Evolutionary conservation across 2,888 invertebrate genomes (phyloP).

Genomic region (Alentia gelatinosa): DNA sequence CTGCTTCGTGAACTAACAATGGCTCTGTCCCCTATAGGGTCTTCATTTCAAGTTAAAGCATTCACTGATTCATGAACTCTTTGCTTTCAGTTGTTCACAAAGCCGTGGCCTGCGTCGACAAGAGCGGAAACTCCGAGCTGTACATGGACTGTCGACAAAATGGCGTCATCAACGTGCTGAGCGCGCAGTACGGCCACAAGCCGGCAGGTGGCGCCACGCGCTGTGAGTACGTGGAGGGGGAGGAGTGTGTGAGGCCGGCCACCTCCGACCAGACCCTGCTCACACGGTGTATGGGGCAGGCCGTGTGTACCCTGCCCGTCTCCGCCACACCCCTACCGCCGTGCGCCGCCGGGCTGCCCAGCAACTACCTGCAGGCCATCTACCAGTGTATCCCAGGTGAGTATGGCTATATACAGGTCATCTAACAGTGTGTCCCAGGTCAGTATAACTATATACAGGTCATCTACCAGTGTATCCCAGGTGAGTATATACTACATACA

Average conservation of each 20-base stretch:
- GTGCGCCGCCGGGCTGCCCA: background rate
- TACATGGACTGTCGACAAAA: background rate
- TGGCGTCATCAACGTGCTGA: constrained; percentile 41
- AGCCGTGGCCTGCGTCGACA: background rate
- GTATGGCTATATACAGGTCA: too few species aligned
- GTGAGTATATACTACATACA: too few species aligned
- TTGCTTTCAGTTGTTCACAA: background rate
- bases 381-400: constrained; percentile 55
- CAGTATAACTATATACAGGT: too few species aligned
- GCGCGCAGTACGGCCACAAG: constrained; percentile 27
- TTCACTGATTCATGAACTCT: too few species aligned
- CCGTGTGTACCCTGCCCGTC: background rate
- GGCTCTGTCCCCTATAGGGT: too few species aligned
- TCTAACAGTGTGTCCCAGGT: too few species aligned
- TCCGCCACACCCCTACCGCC: background rate
- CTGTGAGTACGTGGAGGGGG: background rate
- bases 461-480: too few species aligned
- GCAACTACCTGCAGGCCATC: constrained; percentile 29
- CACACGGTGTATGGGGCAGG: constrained; percentile 39
- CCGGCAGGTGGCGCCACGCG: background rate
- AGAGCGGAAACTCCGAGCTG: background rate
- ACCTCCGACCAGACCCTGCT: background rate
- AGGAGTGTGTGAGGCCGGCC: background rate
- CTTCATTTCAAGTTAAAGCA: too few species aligned
- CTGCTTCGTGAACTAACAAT: too few species aligned